Evolutionary conservation across 1,140 invertebrate genomes (phyloP), one percentile per base, ranked within the genome.

Genomic region (Hycleus phaleratus): DNA sequence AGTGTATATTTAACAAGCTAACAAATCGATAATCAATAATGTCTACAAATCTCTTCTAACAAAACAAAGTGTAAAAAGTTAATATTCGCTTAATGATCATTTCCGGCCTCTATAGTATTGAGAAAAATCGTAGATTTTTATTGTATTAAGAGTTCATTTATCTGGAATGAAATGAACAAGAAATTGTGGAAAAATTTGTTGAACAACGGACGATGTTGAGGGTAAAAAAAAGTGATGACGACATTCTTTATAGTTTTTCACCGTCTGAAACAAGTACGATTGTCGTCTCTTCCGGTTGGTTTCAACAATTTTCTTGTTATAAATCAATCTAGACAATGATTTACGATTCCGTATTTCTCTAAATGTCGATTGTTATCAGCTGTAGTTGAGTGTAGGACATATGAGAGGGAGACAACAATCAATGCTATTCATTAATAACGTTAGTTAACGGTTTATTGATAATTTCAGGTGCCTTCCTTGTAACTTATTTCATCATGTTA

Each of bases 401-500:
- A 18, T 18, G 18, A 18, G 18, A 18, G 18, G 2, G 18, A 18
- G 9, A 42, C 4, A 42, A 6, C 40, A 42, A 42, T n/a, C 40
- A 42, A 42, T n/a, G 11, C 40, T 2, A 11, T 11, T 42, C 4
- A 42, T 10, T 8, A 42, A 42, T 8, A 6, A 10, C 9, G 0
- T 8, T 0, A 42, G 18, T 18, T 18, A 18, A 18, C 9, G 40
- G 4, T 32, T 32, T 32, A 32, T 32, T 42, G 11, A 47, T 38
- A 3, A 63, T 80, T 80, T 48, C 76, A 89, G 88, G 88, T 69
- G 87, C 84, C 0, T 89, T 89, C 75, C 75, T 93, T 1, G 80
- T 93, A 39, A 87, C 88, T 0, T 93, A 91, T 72, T 73, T 90
- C 18, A 66, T 91, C 32, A 89, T 91, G 77, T 73, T 91, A 56